Conservation (phyloP, 2,113 vertebrate species). For the Rousettus leschenaultii region DNA sequence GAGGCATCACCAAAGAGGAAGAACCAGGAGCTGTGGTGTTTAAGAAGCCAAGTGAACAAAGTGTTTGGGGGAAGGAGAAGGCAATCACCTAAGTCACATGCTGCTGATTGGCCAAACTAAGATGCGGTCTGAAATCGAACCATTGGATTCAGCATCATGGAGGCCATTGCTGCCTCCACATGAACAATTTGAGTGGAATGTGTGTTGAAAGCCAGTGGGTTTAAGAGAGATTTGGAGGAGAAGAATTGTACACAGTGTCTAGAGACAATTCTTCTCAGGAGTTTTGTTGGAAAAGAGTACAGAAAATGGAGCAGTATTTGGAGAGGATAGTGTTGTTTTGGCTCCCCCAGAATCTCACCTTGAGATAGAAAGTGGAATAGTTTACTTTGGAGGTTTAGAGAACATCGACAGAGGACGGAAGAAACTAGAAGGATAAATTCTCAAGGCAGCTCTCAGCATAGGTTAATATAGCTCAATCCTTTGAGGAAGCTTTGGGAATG, state of each 20-base stretch:
- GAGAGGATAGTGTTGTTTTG: neutral
- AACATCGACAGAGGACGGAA: neutral
- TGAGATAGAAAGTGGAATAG: neutral
- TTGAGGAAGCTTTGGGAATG: neutral
- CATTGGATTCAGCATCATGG: neutral
- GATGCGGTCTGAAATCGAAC: neutral
- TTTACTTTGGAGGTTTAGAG: neutral
- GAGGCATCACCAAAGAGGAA: neutral
- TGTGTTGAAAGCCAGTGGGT: too few species aligned
- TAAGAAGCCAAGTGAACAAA: neutral
- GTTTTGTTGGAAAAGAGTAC: neutral
- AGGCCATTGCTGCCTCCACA: neutral
- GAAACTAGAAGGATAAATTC: too few species aligned
- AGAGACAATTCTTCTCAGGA: neutral
- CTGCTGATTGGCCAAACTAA: neutral
- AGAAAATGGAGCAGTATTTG: neutral
- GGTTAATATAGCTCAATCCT: neutral
- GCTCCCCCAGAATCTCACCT: neutral
- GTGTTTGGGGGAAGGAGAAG: neutral
- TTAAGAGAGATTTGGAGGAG: neutral
- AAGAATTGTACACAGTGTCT: neutral
- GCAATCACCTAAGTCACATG: neutral
- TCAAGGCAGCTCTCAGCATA: neutral
- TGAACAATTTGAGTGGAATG: neutral
- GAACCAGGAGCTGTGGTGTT: neutral